Evolutionary conservation across 1,140 invertebrate genomes (phyloP).

Genomic region (Brachionus rubens): DNA sequence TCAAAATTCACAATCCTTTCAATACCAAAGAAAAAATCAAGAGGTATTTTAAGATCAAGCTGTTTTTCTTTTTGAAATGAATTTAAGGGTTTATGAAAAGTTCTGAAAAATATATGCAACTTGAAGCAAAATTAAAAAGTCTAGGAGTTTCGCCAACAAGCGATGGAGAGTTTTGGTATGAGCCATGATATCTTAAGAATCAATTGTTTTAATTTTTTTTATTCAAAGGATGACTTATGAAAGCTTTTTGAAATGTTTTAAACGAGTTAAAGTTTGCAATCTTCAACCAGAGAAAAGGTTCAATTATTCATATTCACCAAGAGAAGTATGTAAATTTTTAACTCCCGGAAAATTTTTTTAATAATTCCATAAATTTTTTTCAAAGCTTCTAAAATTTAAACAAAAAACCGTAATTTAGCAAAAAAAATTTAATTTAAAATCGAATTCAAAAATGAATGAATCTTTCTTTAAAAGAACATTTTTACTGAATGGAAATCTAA

Average conservation of each 20-base stretch:
- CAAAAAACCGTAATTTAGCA: background rate
- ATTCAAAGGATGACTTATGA: slow-evolving; percentile 31
- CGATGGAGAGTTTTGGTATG: slow-evolving; percentile 45
- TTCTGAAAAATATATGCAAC: slow-evolving; percentile 5
- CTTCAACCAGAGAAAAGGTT: slow-evolving; percentile 1
- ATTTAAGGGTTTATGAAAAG: background rate
- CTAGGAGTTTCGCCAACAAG: background rate
- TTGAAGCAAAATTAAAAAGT: slow-evolving; percentile 40
- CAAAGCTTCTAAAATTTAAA: background rate
- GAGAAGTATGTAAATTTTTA: slow-evolving; percentile 11
- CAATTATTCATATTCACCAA: background rate
- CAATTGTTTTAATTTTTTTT: background rate
- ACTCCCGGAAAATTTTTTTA: background rate
- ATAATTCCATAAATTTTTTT: background rate
- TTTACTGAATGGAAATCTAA: slow-evolving; percentile 26
- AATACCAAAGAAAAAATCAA: slow-evolving; percentile 40
- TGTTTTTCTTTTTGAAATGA: background rate
- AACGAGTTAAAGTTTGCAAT: slow-evolving; percentile 40
- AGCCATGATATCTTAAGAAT: background rate
- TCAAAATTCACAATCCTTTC: slow-evolving; percentile 44
- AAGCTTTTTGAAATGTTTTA: slow-evolving; percentile 40
- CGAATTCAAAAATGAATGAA: background rate
- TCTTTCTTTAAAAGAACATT: background rate
- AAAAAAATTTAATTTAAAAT: too few species aligned
- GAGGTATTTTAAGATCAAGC: background rate